These are phyloP conservation scores for Tridacna crocea DNA, from an alignment of 2,888 invertebrate species.

Conservation along the genomic window DNA sequence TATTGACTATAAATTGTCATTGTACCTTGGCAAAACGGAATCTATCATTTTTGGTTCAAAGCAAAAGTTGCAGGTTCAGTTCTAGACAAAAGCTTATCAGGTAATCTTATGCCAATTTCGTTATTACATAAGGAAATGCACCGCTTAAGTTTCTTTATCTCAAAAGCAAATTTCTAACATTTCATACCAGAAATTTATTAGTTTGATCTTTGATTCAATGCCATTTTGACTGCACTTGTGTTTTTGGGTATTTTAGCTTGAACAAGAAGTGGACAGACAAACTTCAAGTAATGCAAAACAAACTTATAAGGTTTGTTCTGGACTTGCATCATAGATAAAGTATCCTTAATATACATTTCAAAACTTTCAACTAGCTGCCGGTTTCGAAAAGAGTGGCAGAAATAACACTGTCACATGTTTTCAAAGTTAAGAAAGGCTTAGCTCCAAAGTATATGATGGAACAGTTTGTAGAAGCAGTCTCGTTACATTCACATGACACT, in stretches of 20 bases:
- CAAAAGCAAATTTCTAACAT: too few species aligned
- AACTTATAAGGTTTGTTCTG: slow-evolving; percentile 31
- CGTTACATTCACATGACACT: neutral
- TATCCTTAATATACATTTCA: slow-evolving; percentile 9
- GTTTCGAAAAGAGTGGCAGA: slow-evolving; percentile 8
- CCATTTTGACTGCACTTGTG: slow-evolving; percentile 38
- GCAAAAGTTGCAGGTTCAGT: too few species aligned
- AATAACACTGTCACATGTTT: slow-evolving; percentile 5
- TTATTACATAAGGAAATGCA: too few species aligned
- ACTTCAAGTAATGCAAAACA: slow-evolving; percentile 31
- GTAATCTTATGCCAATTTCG: too few species aligned
- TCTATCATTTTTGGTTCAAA: too few species aligned
- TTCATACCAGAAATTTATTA: neutral
- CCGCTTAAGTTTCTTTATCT: too few species aligned
- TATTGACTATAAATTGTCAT: too few species aligned
- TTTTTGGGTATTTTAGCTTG: slow-evolving; percentile 29
- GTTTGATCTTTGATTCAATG: slow-evolving; percentile 27
- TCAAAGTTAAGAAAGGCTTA: slow-evolving; percentile 7
- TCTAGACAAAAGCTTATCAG: too few species aligned
- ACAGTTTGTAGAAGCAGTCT: neutral
- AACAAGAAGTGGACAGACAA: slow-evolving; percentile 16
- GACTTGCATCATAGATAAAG: neutral
- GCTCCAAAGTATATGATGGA: slow-evolving; percentile 2
- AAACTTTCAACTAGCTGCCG: slow-evolving; percentile 15
- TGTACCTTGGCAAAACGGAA: too few species aligned